Conservation (phyloP, 2,797 vertebrate species). For the Sparidentex hasta region DNA sequence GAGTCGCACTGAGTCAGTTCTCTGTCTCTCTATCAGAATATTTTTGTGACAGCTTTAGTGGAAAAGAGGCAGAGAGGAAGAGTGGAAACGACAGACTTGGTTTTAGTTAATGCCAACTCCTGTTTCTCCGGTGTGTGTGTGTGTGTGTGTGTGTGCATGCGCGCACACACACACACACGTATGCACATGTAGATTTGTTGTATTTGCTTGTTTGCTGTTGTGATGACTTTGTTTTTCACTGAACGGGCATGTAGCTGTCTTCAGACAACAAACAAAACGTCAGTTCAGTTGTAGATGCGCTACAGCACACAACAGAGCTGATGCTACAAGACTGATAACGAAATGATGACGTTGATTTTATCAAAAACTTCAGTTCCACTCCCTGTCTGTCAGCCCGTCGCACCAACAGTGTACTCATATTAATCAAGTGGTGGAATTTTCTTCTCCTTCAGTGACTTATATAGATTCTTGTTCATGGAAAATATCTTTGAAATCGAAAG, state of each 20-base stretch:
- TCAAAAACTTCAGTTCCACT: background rate
- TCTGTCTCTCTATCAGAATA: constrained; percentile 57
- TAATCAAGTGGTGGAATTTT: background rate
- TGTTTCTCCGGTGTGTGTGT: constrained; percentile 20
- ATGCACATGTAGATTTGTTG: background rate
- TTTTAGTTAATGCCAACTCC: constrained; percentile 53
- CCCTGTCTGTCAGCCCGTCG: background rate
- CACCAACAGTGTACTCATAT: background rate
- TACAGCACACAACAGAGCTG: background rate
- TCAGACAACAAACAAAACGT: constrained; percentile 41
- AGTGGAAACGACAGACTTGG: constrained; percentile 62
- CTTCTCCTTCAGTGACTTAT: too few species aligned
- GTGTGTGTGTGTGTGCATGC: background rate
- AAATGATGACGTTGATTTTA: constrained; percentile 7
- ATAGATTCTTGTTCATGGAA: too few species aligned
- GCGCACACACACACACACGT: too few species aligned
- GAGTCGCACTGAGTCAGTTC: constrained; percentile 68
- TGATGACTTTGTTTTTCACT: constrained; percentile 18
- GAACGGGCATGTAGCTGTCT: constrained; percentile 30
- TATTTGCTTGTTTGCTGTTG: constrained; percentile 9
- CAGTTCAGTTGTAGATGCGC: constrained; percentile 11
- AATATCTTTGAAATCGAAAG: too few species aligned
- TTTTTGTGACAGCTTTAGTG: constrained; percentile 69
- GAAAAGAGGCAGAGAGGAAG: constrained; percentile 38
- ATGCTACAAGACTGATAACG: constrained; percentile 11